Base-by-base conservation (phyloP, 2,113 vertebrate species). In the Embiotoca jacksoni region DNA sequence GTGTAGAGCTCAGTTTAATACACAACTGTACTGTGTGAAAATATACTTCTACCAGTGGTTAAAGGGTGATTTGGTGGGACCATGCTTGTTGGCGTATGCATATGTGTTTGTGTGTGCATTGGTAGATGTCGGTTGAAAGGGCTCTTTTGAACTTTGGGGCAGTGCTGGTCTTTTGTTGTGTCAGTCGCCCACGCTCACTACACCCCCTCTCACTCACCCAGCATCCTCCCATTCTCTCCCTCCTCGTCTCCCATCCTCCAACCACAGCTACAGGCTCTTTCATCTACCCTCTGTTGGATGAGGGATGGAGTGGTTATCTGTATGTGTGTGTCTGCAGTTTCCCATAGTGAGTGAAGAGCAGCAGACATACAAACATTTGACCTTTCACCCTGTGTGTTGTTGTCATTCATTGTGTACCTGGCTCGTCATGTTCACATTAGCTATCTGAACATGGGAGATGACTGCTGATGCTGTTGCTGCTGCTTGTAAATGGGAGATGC, bases 121-220 rank as follows among this genome's bases (percentile, higher is more conserved):
- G 73, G 73, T 71, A 72, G 79, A 83, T 72, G 50, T 58, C 61
- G 56, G 79, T 90, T 89, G 80, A 91, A 91, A 91, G 81, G 13
- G 41, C 61, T 87, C 64, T 87, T 92, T 83, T 91, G 83, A 93
- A 91, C 85, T 88, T 65, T 32, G 23, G 78, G 87, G 57, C 70
- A 80, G 78, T 58, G 31, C 76, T 68, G 50, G 59, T 85, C 91
- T 87, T 89, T 86, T 90, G 88, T 90, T 86, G 69, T 86, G 72
- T 82, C 71, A 65, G 57, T 73, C 50, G 37, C 77, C 76, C 71
- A 66, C 77, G 0, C 81, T 67, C 71, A 65, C 58, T 33, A 50
- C 61, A 47, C 52, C 72, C 65, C 70, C 81, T 44, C 69, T 52
- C 58, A 72, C 62, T 47, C 52, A 23, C 70, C 23, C 80, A 62